Base-by-base conservation (phyloP, 1,140 invertebrate species). In the Mycetomoellerius zeteki region DNA sequence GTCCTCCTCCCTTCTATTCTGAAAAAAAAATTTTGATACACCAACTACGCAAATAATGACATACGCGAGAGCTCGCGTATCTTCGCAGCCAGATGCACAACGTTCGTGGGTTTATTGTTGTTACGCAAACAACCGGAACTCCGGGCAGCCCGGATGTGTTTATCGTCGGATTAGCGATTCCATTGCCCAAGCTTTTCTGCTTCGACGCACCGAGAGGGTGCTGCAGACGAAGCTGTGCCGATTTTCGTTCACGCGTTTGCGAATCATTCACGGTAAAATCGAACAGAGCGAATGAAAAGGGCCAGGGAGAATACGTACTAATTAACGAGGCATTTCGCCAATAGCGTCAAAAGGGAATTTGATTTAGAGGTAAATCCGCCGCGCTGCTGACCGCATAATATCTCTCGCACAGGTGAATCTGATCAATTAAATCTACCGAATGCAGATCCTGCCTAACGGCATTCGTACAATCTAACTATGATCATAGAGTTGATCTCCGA, bases 161-260 rank as follows among this genome's bases (percentile, higher is more conserved):
- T 90, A 91, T 91, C 89, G 82, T 86, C 33, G 77, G 89, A 91
- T 91, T 91, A 91, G 85, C 87, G 86, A 88, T 91, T 88, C 77
- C 72, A 90, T 90, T 86, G 62, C 64, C 62, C 43, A 50, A 89
- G 87, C 76, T 90, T 88, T 90, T 85, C 89, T 76, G 76, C 67
- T 72, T 82, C 73, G 69, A 27, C 43, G 47, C 56, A 21, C 33
- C 19, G 64, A 10, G 30, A 14, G 24, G 30, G 14, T 52, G 19
- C 37, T 3, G 47, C 47, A 37, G 24, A 21, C 33, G 21, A 43
- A 5, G 37, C 12, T 47, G 54, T 19, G 14, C n/a, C 27, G 64
- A 14, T 37, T 84, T 73, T 84, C 80, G 80, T 84, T 84, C 54
- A 47, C 69, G 54, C 54, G 80, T 37, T 73, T 19, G 24, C 80